phyloP scores from a whole-genome alignment of 1,140 invertebrate species.

The Diprion similis region DNA sequence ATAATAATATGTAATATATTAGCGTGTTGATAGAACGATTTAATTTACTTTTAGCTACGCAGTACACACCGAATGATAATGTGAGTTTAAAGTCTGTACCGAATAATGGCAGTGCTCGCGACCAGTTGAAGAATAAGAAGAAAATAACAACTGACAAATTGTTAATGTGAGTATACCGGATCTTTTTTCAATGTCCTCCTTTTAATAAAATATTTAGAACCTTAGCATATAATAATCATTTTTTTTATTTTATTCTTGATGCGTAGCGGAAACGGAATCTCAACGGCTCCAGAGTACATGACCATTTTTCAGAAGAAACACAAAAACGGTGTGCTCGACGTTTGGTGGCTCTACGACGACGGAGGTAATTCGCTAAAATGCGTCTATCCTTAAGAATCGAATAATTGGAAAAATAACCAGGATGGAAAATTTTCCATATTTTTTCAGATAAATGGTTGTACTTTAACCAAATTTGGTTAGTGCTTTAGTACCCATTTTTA shows the following conservation, averaged over 20 bases:
- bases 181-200: slow-evolving; percentile 10
- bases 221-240: not conserved
- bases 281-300: slow-evolving; percentile 58
- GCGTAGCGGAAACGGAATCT: slow-evolving; percentile 43
- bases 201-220: not conserved
- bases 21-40: not conserved
- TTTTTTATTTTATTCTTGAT: not conserved
- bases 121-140: slow-evolving; percentile 53
- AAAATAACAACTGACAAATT: slow-evolving; percentile 51
- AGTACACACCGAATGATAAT: slow-evolving; percentile 38
- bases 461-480: slow-evolving; percentile 13
- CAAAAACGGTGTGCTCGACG: slow-evolving; percentile 84
- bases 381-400: slow-evolving; percentile 1
- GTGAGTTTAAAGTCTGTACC: slow-evolving; percentile 34
- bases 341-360: slow-evolving; percentile 98
- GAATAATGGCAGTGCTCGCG: slow-evolving; percentile 47
- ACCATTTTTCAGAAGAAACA: slow-evolving; percentile 72
- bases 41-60: slow-evolving; percentile 38
- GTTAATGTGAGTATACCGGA: slow-evolving; percentile 43
- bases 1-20: not conserved
- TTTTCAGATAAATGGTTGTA: slow-evolving; percentile 10
- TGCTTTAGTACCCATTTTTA: no score
- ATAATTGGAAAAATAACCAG: no score
- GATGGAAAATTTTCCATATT: no score
- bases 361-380: slow-evolving; percentile 69